Base-by-base conservation (phyloP, 2,888 invertebrate species). In the Dicranocentrus wangi region DNA sequence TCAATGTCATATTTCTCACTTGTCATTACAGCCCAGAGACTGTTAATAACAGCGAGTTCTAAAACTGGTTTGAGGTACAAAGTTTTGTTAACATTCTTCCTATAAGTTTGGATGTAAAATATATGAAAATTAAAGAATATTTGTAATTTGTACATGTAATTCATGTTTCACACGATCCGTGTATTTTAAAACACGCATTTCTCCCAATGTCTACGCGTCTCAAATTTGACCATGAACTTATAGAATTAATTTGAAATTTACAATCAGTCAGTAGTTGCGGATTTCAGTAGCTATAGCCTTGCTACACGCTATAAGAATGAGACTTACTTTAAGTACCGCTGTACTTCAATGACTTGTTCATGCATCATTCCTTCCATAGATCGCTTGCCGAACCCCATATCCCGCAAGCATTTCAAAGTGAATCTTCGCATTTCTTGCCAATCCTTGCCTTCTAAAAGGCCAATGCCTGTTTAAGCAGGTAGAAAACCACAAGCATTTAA, bases 1-100 rank as follows among this genome's bases (percentile, higher is more conserved):
- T 83, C 83, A 43, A 86, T 81, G 70, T 85, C 84, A 66, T 84
- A 86, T 47, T 84, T 86, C 66, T 86, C 86, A 53, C 84, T 82
- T 0, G 86, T 84, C 69, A 86, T 82, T 13, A 86, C 71, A 13
- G 69, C 68, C 86, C 86, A 86, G 1, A 85, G 23, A 15, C 82
- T 76, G 39, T 86, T 86, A 15, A 86, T 82, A 5, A 86, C 84
- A 0, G 85, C 79, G 2, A 86, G 28, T 47, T 86, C 86, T 10
- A 86, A 61, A 0, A 84, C 60, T 0, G 85, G 84, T 28, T 86
- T 86, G 2, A 86, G 39, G 28, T 83, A 83, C 25, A 85, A 32
- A 8, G 84, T 82, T 42, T 82, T 73, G 5, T 39, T 47, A 8
- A 63, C 55, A 65, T 84, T 81, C 60, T 77, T 77, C 28, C 79